Evolutionary conservation across 2,888 invertebrate species (phyloP), one percentile per base, ranked within the genome.

Genomic region (Parnassius orleans): DNA sequence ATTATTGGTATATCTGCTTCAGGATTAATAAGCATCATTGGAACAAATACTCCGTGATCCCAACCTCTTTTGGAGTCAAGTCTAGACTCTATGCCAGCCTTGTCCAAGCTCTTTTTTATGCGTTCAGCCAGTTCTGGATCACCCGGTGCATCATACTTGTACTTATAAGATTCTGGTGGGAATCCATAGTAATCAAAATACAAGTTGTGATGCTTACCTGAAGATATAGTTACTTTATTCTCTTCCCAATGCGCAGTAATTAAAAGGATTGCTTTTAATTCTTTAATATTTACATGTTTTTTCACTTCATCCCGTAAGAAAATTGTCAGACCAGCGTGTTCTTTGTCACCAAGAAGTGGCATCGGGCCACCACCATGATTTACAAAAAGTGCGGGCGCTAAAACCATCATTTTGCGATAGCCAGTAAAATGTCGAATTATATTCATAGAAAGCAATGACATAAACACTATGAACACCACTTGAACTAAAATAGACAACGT

Each of bases 11-110:
- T 79, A 68, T 87, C 78, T 0, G 91, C 91, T 9, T 78, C 66
- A 9, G 90, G 90, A 53, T 88, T 87, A 2, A 91, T 90, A 0
- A 91, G 70, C 80, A 90, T 84, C 91, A 91, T 91, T 0, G 91
- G 91, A 24, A 91, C 90, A 65, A 91, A 91, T 12, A 91, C 91
- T 70, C 91, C 91, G 71, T 91, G 90, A 70, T 91, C 90, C 91
- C 91, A 91, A 69, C 91, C 90, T 77, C 90, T 76, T 70, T 84
- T 76, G 0, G 81, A 66, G 62, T 91, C 89, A 46, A 90, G 69
- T 69, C 81, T 85, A 0, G 88, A 84, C 11, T 80, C 76, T 44
- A 90, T 84, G 33, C 90, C 89, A 9, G 76, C 79, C 11, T 77
- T 77, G 68, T 83, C 82, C 9, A 91, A 63, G 1, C 74, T 72